These are phyloP conservation scores for Leptopilina syphax DNA, from an alignment of 2,888 invertebrate genomes.

Conservation along the genomic window DNA sequence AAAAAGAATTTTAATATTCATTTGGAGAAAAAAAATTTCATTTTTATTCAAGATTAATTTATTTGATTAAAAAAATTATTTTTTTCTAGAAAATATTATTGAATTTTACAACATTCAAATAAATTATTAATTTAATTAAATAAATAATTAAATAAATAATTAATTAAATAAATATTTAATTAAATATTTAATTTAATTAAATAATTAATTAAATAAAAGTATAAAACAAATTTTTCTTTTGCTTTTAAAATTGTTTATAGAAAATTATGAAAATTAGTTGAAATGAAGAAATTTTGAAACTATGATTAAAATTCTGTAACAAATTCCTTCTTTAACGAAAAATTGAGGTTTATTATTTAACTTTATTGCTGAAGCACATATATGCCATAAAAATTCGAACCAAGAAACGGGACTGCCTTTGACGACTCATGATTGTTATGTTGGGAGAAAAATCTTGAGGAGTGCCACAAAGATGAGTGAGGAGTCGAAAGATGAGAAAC, in stretches of 20 bases:
- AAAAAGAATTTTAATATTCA: neutral
- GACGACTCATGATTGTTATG: slow-evolving; percentile 35
- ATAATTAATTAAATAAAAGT: too few relatives aligned
- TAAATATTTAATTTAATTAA: too few relatives aligned
- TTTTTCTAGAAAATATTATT: too few relatives aligned
- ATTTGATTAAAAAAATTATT: too few relatives aligned
- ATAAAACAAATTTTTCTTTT: too few relatives aligned
- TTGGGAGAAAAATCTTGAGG: slow-evolving; percentile 32
- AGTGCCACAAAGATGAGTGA: neutral
- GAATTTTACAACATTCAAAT: too few relatives aligned
- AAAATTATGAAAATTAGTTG: neutral
- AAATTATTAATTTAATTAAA: too few relatives aligned
- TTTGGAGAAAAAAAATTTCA: neutral
- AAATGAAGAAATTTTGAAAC: neutral
- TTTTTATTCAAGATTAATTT: too few relatives aligned
- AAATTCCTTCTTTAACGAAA: neutral
- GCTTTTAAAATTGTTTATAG: neutral
- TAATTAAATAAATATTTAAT: too few relatives aligned
- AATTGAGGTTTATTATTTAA: neutral
- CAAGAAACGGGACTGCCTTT: slow-evolving; percentile 27
- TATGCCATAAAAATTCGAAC: slow-evolving; percentile 20
- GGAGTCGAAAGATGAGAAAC: slow-evolving; percentile 14
- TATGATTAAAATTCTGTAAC: neutral
- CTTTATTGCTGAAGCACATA: neutral
- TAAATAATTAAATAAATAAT: too few relatives aligned